Percentiles rank a stretch among this genome's conserved stretches.
Evolutionary conservation across 2,113 vertebrate genomes (phyloP).

Genomic region (Siniperca chuatsi): DNA sequence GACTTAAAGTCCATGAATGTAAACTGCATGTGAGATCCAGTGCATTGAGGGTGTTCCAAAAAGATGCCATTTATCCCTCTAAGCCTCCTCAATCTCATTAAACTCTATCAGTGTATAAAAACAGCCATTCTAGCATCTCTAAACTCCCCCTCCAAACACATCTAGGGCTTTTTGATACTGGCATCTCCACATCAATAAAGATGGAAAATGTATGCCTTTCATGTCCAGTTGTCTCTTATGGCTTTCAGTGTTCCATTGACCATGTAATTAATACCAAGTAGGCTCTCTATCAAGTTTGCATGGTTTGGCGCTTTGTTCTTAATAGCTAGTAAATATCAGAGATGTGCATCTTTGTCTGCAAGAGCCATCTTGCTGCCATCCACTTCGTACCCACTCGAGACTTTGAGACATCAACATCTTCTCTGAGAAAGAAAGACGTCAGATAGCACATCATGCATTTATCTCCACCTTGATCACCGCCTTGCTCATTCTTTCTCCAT

Average conservation of each 20-base stretch:
- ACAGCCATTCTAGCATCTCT: constrained; percentile 20
- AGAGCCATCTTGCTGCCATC: constrained; percentile 64
- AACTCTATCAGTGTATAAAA: constrained; percentile 56
- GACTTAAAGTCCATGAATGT: constrained; percentile 6
- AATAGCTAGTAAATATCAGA: constrained; percentile 81
- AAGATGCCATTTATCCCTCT: constrained; percentile 37
- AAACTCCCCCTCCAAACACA: constrained; percentile 58
- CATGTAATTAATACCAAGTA: constrained; percentile 86
- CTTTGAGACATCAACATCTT: constrained; percentile 65
- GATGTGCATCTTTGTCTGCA: constrained; percentile 71
- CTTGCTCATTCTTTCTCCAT: constrained; percentile 42
- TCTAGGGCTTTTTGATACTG: constrained; percentile 64
- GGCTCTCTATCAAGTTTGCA: constrained; percentile 83
- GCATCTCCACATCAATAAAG: constrained; percentile 78
- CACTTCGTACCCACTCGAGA: constrained; percentile 74
- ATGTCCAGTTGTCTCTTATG: constrained; percentile 80
- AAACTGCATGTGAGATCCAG: constrained; percentile 8
- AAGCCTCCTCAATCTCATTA: constrained; percentile 36
- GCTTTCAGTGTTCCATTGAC: constrained; percentile 85
- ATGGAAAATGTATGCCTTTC: constrained; percentile 79
- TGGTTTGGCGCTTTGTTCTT: constrained; percentile 82
- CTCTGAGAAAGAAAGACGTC: constrained; percentile 38
- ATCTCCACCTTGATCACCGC: constrained; percentile 62
- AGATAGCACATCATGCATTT: constrained; percentile 60
- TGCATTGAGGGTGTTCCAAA: not conserved